Evolutionary conservation across 2,113 vertebrate genomes (phyloP).

Genomic region (Xenopus tropicalis): UCB_Xtro_10.0 CM004443.2:164459501-164460000

Average conservation of each 20-base stretch:
- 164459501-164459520: constrained; percentile 3
- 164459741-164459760: background rate
- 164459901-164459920: too few relatives aligned
- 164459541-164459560: constrained; percentile 1
- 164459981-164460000: too few relatives aligned
- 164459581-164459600: background rate
- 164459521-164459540: background rate
- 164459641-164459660: background rate
- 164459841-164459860: too few relatives aligned
- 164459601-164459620: constrained; percentile 10
- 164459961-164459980: too few relatives aligned
- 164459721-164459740: background rate
- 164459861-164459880: too few relatives aligned
- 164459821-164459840: too few relatives aligned
- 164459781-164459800: too few relatives aligned
- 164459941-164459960: too few relatives aligned
- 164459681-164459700: constrained; percentile 5
- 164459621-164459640: background rate
- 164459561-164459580: background rate
- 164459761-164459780: too few relatives aligned
- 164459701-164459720: background rate
- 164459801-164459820: too few relatives aligned
- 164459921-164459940: too few relatives aligned
- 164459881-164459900: too few relatives aligned
- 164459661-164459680: background rate